Base-by-base conservation (phyloP, 2,797 vertebrate species). In the Onychomys arenicola region DNA sequence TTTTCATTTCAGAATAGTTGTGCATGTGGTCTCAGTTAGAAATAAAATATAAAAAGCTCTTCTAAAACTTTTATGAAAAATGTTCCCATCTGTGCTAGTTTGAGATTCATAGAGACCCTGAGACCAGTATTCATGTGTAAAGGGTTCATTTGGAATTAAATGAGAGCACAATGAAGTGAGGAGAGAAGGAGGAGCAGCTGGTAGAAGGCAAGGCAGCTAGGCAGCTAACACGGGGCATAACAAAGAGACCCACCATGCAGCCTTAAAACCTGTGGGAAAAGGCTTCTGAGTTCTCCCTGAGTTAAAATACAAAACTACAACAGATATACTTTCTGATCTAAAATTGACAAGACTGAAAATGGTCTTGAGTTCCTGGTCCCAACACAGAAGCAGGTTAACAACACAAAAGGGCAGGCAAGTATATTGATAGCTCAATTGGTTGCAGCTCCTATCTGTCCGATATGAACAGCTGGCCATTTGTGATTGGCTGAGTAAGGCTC, bases 1-100 rank as follows among this genome's bases (percentile, higher is more conserved):
- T 46, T 88, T 97, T 85, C 14, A 93, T 85, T 90, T 92, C 52
- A 92, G 84, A 93, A 90, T 73, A 91, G 57, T 89, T 78, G 7
- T 59, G 6, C 23, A 34, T 75, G 6, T 5, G 81, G n/a, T 55
- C 49, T 96, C 75, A 73, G 40, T 29, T 65, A 65, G 29, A 67
- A 65, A 84, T 63, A 83, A 67, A 84, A 65, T 65, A 85, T 19
- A 75, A 52, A 90, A 21, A 61, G 69, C 34, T 67, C 96, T 37
- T 75, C 5, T 49, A 75, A 85, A 84, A 73, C 27, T 37, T 52
- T 46, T 27, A 32, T 46, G 61, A 46, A 57, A 32, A 29, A 9
- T 63, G 75, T 81, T 85, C 69, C 25, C 84, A 23, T 63, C 46
- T 81, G 6, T 84, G 37, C 80, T 55, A 5, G 0, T 93, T 86